These are phyloP conservation scores for Cheilosia pagana DNA, from an alignment of 2,888 invertebrate species.

Conservation along the genomic window DNA sequence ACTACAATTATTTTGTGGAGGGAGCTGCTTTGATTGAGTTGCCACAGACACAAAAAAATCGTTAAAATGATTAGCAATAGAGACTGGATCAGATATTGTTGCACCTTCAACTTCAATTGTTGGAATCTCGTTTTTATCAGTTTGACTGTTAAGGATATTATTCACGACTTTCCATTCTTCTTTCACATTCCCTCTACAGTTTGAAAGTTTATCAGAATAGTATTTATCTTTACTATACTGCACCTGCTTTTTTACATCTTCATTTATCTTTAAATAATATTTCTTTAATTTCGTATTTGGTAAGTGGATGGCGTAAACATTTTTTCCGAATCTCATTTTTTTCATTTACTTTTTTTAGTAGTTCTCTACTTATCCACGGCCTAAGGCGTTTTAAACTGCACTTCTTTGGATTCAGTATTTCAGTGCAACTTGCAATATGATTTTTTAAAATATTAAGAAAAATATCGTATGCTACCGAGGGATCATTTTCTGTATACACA, in stretches of 20 bases:
- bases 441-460: slow-evolving; percentile 38
- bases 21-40: slow-evolving; percentile 5
- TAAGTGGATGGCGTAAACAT: slow-evolving; percentile 21
- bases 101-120: slow-evolving; percentile 33
- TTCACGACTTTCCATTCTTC: slow-evolving; percentile 42
- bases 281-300: slow-evolving; percentile 1
- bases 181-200: slow-evolving; percentile 27
- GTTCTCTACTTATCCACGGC: slow-evolving; percentile 23
- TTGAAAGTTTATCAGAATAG: slow-evolving; percentile 27
- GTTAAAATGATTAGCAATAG: slow-evolving; percentile 25
- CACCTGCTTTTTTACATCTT: slow-evolving; percentile 25
- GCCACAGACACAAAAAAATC: slow-evolving; percentile 13
- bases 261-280: slow-evolving; percentile 18
- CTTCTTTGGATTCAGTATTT: background rate
- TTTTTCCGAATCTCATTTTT: slow-evolving; percentile 36
- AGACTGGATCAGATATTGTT: slow-evolving; percentile 8
- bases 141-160: slow-evolving; percentile 20
- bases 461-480: slow-evolving; percentile 33
- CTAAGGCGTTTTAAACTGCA: slow-evolving; percentile 31
- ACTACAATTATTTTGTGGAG: slow-evolving; percentile 10
- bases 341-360: slow-evolving; percentile 27
- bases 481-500: slow-evolving; percentile 18
- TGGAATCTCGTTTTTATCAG: background rate
- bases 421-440: slow-evolving; percentile 20
- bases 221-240: slow-evolving; percentile 9